Conservation (phyloP, 2,888 invertebrate genomes). For the Prosopocoilus inquinatus region DNA sequence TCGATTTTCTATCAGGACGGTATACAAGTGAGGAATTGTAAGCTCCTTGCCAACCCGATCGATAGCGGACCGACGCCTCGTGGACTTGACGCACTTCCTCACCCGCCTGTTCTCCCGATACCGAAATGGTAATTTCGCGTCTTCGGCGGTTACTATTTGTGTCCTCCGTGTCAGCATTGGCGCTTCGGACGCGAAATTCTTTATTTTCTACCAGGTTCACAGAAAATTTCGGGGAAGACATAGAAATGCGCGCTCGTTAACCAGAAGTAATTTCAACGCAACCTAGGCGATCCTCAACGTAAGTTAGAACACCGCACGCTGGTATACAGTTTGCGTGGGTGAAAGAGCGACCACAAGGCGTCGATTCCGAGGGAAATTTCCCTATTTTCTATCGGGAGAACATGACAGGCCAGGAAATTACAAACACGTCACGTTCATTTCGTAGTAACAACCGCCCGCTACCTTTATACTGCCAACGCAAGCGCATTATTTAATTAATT, state of each 20-base stretch:
- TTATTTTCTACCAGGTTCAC: conserved; percentile 12
- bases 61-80: neutral
- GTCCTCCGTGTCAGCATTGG: conserved; percentile 20
- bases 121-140: conserved; percentile 25
- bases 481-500: too few species aligned
- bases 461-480: too few species aligned
- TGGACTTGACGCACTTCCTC: neutral
- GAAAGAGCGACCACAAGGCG: conserved; percentile 23
- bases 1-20: conserved; percentile 3
- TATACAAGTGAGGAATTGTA: neutral
- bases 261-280: neutral
- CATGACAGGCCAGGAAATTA: conserved; percentile 18
- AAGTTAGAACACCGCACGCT: neutral
- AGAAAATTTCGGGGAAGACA: conserved; percentile 7
- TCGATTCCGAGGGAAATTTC: conserved; percentile 39
- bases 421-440: neutral
- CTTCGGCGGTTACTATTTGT: conserved; percentile 15
- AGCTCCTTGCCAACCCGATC: neutral
- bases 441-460: too few species aligned
- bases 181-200: conserved; percentile 35
- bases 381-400: conserved; percentile 32
- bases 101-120: conserved; percentile 18
- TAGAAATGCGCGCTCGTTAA: neutral
- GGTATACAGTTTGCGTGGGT: conserved; percentile 7
- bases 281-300: neutral